Evolutionary conservation across 2,113 vertebrate genomes (phyloP), one percentile per base, ranked within the genome.

Genomic region (Equus quagga): DNA sequence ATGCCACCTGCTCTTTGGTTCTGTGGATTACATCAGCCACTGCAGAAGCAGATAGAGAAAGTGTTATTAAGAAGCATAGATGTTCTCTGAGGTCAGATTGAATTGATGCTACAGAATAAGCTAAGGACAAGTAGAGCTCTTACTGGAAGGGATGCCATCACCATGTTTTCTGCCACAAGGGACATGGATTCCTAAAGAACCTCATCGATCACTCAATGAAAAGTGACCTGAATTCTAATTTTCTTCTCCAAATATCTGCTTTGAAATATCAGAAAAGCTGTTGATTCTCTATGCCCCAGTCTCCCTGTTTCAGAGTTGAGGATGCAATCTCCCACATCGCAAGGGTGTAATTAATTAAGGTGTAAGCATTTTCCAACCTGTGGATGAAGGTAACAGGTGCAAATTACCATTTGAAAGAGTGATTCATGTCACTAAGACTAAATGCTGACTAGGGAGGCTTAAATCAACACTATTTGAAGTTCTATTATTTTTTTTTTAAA

Each of bases 321-420:
- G 84, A 90, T 81, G 73, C 41, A 83, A 80, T 94, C 86, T 87
- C 83, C 41, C 81, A n/a, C 2, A 24, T 46, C 67, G 72, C 87
- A 94, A 86, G 76, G 80, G 51, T 96, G 21, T 96, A 96, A 97
- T 98, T 98, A 98, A 97, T 95, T 95, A 94, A 95, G 83, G 94
- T 96, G 83, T 87, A 82, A 80, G 69, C 19, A 9, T 92, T 96
- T 97, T 73, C 88, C 92, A 97, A 98, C 96, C 97, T 98, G 97
- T 97, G 89, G 97, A 91, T 95, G 94, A 97, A 96, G 96, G 95
- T 97, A 97, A 97, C 97, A 98, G 97, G 98, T 98, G 97, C 87
- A 98, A 95, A 98, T 98, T 98, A 98, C 92, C 97, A 98, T 97
- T 96, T 96, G 97, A 98, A 98, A 97, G 97, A 96, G 67, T 96